Percentiles rank a stretch among this genome's conserved stretches.
Conservation (phyloP, 2,888 invertebrate genomes). For the Andrena hattorfiana region DNA sequence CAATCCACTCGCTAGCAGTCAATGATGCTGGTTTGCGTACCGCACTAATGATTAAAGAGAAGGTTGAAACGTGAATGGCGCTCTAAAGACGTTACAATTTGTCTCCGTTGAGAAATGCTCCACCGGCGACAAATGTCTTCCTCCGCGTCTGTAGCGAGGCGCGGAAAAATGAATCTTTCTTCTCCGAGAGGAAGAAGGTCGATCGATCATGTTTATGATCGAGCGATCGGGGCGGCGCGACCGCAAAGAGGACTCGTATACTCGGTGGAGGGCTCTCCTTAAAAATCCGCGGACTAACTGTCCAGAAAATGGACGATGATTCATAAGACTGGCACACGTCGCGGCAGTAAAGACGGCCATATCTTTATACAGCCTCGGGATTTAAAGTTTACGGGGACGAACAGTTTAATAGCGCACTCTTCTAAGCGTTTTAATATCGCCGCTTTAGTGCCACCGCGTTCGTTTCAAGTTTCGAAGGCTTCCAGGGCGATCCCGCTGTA, state of each 20-base stretch:
- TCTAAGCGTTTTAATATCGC: conserved; percentile 29
- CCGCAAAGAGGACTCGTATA: conserved; percentile 14
- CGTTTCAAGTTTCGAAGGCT: background rate
- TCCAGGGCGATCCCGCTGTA: background rate
- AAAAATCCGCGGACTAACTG: conserved; percentile 22
- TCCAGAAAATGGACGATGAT: conserved; percentile 26
- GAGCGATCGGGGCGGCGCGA: conserved; percentile 46
- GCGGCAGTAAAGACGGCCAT: conserved; percentile 26
- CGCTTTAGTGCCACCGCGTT: background rate
- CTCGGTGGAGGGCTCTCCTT: background rate
- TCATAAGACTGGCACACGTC: conserved; percentile 22
- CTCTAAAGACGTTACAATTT: too few relatives aligned
- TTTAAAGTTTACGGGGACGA: conserved; percentile 9
- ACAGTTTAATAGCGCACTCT: conserved; percentile 21
- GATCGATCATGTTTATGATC: conserved; percentile 56
- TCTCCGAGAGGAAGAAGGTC: conserved; percentile 35
- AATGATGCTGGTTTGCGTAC: too few relatives aligned
- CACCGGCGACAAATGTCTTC: background rate
- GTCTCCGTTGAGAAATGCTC: background rate
- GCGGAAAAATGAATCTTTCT: background rate
- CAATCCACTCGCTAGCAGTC: too few relatives aligned
- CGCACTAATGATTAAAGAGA: too few relatives aligned
- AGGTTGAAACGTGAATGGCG: too few relatives aligned
- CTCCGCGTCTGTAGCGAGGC: background rate
- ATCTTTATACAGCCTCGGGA: conserved; percentile 19